Percentiles rank a stretch among this genome's conserved stretches.
Evolutionary conservation across 2,888 invertebrate genomes (phyloP).

Genomic region (Acronicta psi): DNA sequence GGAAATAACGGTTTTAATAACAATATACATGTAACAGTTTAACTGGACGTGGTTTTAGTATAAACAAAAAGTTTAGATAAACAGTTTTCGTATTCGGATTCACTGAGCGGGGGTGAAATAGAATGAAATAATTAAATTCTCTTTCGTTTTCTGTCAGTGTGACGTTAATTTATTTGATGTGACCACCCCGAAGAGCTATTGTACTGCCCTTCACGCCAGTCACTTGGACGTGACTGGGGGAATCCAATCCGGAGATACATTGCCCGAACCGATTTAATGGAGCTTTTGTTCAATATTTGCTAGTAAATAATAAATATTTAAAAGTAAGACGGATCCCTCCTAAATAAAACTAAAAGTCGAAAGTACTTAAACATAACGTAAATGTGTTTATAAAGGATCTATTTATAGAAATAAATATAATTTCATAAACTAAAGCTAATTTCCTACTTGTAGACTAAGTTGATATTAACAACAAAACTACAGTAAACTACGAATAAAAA

Average conservation of each 20-base stretch:
- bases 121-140: constrained; percentile 75
- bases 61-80: constrained; percentile 43
- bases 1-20: constrained; percentile 55
- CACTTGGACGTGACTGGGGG: constrained; percentile 76
- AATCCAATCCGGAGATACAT: constrained; percentile 69
- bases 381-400: too few species aligned
- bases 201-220: constrained; percentile 80
- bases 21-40: constrained; percentile 21
- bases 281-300: constrained; percentile 69
- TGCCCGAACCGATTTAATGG: constrained; percentile 74
- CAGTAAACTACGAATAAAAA: constrained; percentile 14
- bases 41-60: constrained; percentile 36
- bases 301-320: constrained; percentile 6
- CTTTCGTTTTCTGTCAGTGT: constrained; percentile 71
- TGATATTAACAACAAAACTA: not conserved
- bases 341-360: not conserved
- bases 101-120: constrained; percentile 62
- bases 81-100: constrained; percentile 47
- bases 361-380: not conserved
- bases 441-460: not conserved
- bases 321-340: constrained; percentile 2
- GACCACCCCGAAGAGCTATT: constrained; percentile 78
- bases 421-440: too few species aligned
- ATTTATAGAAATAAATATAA: too few species aligned
- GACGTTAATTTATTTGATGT: constrained; percentile 76